Percentiles rank a stretch among this genome's conserved stretches.
Conservation (phyloP, 1,140 invertebrate genomes). For the Chironomus tepperi region DNA sequence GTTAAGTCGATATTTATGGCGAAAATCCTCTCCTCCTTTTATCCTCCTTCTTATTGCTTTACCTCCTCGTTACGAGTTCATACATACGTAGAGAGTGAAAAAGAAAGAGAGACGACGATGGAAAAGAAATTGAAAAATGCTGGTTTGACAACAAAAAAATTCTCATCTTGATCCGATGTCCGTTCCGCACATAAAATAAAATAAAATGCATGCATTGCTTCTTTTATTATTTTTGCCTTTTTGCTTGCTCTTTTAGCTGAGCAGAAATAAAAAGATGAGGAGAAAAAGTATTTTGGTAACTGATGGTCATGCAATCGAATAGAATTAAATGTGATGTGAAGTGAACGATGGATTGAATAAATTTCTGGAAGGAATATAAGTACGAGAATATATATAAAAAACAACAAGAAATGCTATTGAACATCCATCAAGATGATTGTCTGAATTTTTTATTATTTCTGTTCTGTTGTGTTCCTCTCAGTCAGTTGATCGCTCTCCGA, state of each 20-base stretch:
- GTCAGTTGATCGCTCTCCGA: not conserved
- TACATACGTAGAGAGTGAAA: not conserved
- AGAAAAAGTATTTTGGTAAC: no score
- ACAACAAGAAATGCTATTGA: not conserved
- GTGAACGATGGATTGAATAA: not conserved
- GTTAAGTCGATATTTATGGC: slow-evolving; percentile 1
- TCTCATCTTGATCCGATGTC: slow-evolving; percentile 6
- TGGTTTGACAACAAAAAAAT: slow-evolving; percentile 3
- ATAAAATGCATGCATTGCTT: slow-evolving; percentile 12
- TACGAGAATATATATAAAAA: not conserved
- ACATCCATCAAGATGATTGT: slow-evolving; percentile 12
- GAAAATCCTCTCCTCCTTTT: slow-evolving; percentile 4
- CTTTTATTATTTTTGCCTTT: not conserved
- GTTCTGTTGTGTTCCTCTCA: not conserved
- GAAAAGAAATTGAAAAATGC: no score
- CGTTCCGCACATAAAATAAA: not conserved
- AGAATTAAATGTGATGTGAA: not conserved
- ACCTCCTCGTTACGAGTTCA: not conserved
- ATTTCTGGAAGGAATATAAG: not conserved
- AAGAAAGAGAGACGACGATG: not conserved
- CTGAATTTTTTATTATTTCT: not conserved
- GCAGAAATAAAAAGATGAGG: no score
- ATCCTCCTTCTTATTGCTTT: not conserved
- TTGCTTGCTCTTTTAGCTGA: not conserved
- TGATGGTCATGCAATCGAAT: not conserved